These are phyloP conservation scores for Lepidurus couesii DNA, from an alignment of 1,140 invertebrate genomes.

Conservation along the genomic window DNA sequence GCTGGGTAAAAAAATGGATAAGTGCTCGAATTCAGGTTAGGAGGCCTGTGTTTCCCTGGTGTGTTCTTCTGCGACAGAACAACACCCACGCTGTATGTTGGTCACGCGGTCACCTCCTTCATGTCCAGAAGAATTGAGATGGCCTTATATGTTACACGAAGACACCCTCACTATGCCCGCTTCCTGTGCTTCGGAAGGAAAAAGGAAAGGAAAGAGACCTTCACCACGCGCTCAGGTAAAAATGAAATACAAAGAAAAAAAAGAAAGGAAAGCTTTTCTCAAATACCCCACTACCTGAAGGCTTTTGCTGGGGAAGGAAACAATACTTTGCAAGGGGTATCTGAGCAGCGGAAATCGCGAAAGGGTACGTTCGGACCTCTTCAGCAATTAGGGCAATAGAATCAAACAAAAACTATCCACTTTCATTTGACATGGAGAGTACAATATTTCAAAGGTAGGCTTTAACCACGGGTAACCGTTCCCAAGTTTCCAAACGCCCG, in stretches of 20 bases:
- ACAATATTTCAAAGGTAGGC: too few species aligned
- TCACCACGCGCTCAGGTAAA: not conserved
- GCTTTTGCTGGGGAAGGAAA: not conserved
- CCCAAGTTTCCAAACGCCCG: too few species aligned
- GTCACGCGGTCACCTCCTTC: not conserved
- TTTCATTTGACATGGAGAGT: too few species aligned
- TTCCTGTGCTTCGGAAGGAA: not conserved
- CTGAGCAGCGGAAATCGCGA: too few species aligned
- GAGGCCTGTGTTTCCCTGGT: not conserved
- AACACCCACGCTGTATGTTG: conserved; percentile 21
- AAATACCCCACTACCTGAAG: not conserved
- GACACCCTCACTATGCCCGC: not conserved
- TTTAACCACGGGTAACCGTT: too few species aligned
- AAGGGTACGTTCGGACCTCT: too few species aligned
- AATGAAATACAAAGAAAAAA: not conserved
- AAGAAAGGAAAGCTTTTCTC: not conserved
- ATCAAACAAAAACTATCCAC: too few species aligned
- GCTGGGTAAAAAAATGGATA: not conserved
- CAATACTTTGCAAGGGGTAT: too few species aligned
- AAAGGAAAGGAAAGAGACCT: not conserved
- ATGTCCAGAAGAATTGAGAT: not conserved
- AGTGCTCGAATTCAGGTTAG: not conserved
- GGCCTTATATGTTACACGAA: not conserved
- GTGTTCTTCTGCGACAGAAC: not conserved
- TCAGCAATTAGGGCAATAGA: too few species aligned